Conservation (phyloP, 2,888 invertebrate genomes). For the Hipparchia semele region DNA sequence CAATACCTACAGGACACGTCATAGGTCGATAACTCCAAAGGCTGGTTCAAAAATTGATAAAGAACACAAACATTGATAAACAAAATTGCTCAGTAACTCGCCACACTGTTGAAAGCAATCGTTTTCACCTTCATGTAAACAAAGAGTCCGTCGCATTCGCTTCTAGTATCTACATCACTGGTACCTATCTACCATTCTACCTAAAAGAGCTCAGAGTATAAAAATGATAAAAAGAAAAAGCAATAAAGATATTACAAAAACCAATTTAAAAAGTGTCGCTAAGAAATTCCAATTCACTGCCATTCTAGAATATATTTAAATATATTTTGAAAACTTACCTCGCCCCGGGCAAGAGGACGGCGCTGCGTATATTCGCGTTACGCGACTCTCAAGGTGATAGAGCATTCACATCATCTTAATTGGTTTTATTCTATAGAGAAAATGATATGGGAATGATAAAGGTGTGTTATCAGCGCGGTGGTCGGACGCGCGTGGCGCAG, state of each 20-base stretch:
- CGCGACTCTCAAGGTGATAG: constrained; percentile 29
- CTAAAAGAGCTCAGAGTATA: background rate
- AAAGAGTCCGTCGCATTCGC: background rate
- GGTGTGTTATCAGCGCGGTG: constrained; percentile 49
- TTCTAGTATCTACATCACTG: background rate
- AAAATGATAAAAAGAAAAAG: background rate
- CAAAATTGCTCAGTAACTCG: background rate
- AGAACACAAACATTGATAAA: background rate
- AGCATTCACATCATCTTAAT: constrained; percentile 19
- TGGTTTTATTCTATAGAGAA: constrained; percentile 23
- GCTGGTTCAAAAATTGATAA: no score
- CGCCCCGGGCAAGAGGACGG: constrained; percentile 52
- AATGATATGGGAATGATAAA: constrained; percentile 43
- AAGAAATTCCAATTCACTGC: constrained; percentile 25
- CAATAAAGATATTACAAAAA: constrained; percentile 22
- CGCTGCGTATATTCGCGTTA: constrained; percentile 47
- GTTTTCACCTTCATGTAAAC: constrained; percentile 15
- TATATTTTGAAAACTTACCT: constrained; percentile 63
- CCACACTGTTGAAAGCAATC: background rate
- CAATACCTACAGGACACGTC: no score
- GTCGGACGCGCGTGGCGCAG: constrained; percentile 49
- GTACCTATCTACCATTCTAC: background rate
- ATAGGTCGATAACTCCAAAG: no score
- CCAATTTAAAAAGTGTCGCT: constrained; percentile 24
- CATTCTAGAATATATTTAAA: constrained; percentile 31